phyloP scores from a whole-genome alignment of 2,888 invertebrate species.

The Eucera pruinosa region DNA sequence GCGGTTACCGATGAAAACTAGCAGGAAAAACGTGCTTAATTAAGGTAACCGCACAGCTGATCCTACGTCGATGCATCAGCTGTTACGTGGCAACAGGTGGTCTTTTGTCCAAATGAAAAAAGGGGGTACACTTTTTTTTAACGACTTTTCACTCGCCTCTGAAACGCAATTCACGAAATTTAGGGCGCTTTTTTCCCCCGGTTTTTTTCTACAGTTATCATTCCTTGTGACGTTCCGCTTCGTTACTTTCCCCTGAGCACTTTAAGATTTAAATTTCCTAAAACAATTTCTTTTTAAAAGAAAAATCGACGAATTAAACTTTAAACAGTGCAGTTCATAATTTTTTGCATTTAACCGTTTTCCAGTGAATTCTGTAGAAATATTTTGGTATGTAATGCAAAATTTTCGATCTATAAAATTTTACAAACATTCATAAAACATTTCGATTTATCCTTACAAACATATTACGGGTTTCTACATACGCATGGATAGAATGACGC shows the following conservation, averaged over 20 bases:
- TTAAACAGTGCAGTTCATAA: too few relatives aligned
- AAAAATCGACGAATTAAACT: too few relatives aligned
- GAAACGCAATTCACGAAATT: neutral
- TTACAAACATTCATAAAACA: neutral
- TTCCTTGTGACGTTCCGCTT: slow-evolving; percentile 1
- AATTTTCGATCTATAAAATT: too few relatives aligned
- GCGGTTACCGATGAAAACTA: neutral
- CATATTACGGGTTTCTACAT: neutral
- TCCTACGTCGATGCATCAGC: slow-evolving; percentile 53
- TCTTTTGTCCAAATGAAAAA: slow-evolving; percentile 55
- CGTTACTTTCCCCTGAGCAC: neutral
- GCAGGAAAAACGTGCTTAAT: slow-evolving; percentile 26
- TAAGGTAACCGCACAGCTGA: slow-evolving; percentile 40
- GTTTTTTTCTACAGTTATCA: slow-evolving; percentile 1
- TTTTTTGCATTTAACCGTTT: too few relatives aligned
- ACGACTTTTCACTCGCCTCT: slow-evolving; percentile 19
- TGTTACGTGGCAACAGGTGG: slow-evolving; percentile 69
- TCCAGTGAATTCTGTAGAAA: too few relatives aligned
- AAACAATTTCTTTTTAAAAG: too few relatives aligned
- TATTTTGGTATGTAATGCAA: too few relatives aligned
- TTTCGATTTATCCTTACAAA: slow-evolving; percentile 2
- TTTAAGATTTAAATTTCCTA: too few relatives aligned
- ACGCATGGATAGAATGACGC: neutral
- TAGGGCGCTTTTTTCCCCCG: too few relatives aligned
- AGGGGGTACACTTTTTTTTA: slow-evolving; percentile 27